Percentiles rank a stretch among this genome's conserved stretches.
Evolutionary conservation across 2,113 vertebrate genomes (phyloP).

Genomic region (Camelus dromedarius): DNA sequence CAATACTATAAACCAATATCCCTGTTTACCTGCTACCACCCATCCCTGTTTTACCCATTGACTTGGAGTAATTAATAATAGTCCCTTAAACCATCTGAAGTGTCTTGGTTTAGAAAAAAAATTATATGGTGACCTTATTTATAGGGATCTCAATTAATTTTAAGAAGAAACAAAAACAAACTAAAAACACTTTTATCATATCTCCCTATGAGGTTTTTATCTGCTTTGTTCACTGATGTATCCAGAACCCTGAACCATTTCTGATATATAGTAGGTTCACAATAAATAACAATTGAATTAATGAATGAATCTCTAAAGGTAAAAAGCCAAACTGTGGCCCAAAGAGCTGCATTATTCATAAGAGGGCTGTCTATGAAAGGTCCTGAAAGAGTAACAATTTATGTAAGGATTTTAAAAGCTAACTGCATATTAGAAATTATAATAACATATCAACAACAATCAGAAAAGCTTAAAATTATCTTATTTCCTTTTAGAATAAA

Average conservation of each 20-base stretch:
- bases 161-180: neutral
- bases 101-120: neutral
- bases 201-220: neutral
- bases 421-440: neutral
- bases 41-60: neutral
- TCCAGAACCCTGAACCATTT: neutral
- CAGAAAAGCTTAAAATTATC: neutral
- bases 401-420: neutral
- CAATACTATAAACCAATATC: neutral
- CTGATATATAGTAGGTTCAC: neutral
- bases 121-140: neutral
- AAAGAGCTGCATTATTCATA: neutral
- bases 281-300: neutral
- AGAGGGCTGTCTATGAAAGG: neutral
- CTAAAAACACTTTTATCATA: neutral
- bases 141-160: neutral
- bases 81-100: neutral
- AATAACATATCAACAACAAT: neutral
- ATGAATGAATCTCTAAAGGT: neutral
- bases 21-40: neutral
- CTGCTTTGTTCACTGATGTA: neutral
- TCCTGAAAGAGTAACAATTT: neutral
- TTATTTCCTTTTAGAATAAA: slow-evolving; percentile 11
- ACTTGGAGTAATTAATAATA: neutral
- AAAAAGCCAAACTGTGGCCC: neutral